Evolutionary conservation across 2,888 invertebrate genomes (phyloP), one percentile per base, ranked within the genome.

Genomic region (Mystacides longicornis): DNA sequence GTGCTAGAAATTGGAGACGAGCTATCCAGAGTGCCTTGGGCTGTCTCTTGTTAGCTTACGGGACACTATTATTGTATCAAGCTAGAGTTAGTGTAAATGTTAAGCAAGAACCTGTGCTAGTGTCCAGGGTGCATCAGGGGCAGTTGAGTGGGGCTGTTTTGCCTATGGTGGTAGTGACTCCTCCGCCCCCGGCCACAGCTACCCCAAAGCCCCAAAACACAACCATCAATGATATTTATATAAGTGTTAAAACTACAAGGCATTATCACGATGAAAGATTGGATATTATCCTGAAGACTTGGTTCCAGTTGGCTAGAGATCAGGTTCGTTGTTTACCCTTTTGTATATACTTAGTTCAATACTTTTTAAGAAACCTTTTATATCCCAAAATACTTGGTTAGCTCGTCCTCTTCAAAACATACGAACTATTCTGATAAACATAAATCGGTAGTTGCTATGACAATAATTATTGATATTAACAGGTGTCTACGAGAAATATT

Each of bases 211-310:
- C 83, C 57, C 81, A 81, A 59, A 81, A 83, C 62, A 85, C 88
- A 63, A 82, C 81, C 64, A 75, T 93, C 65, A 82, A 89, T 73
- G 93, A 95, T 75, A 81, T 96, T 67, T 95, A 94, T 74, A 90
- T 96, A 71, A 92, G 92, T 77, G 93, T 97, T 54, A 97, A 97
- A 78, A 95, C 96, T 60, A 91, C 95, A 55, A 85, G 86, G 70
- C 84, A 85, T 73, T 93, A 91, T 75, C 93, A 96, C 71, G 77
- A 82, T 63, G 83, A 86, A 51, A 82, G 97, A 65, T 72, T 98
- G 67, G 87, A 88, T 53, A 81, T 93, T 62, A 89, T 97, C 67
- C 79, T 95, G 70, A 87, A 89, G 74, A 98, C 97, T 59, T 98
- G 97, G 97, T 94, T 93, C 71, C 89, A 89, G 71, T 78, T 93